phyloP scores from a whole-genome alignment of 2,113 vertebrate genomes.

The Heterochromis multidens region DNA sequence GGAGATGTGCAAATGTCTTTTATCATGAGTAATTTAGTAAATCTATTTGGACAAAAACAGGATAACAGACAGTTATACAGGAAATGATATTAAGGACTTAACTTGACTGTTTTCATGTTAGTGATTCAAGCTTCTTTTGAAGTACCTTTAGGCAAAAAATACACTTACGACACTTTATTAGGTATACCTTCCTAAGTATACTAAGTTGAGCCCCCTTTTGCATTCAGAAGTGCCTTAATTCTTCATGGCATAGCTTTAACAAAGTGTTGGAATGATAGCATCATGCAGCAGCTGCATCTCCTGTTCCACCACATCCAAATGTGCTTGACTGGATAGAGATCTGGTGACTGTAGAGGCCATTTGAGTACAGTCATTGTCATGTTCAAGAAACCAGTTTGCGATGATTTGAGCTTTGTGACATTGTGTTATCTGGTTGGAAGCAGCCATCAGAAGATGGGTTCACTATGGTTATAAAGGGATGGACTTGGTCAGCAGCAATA shows the following conservation, averaged over 20 bases:
- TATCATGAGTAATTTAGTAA: background rate
- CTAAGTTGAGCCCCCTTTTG: background rate
- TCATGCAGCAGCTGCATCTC: background rate
- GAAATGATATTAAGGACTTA: background rate
- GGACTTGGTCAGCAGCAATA: rapidly evolving
- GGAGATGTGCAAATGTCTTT: conserved; percentile 12
- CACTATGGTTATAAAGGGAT: background rate
- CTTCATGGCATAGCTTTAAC: background rate
- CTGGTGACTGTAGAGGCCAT: background rate
- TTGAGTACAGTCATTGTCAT: background rate
- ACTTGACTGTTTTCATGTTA: background rate
- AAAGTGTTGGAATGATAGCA: background rate
- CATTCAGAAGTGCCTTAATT: too few relatives aligned
- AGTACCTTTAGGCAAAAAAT: background rate
- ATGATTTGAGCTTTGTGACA: background rate
- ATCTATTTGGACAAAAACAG: background rate
- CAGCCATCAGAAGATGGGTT: background rate
- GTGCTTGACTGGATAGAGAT: too few relatives aligned
- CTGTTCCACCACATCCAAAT: background rate
- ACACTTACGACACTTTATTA: background rate
- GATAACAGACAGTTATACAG: background rate
- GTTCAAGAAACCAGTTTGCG: background rate
- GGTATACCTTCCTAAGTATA: background rate
- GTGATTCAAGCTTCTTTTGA: background rate
- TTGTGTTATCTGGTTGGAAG: background rate